phyloP scores from a whole-genome alignment of 2,888 invertebrate species.

The Drosophila pseudotalamancana region DNA sequence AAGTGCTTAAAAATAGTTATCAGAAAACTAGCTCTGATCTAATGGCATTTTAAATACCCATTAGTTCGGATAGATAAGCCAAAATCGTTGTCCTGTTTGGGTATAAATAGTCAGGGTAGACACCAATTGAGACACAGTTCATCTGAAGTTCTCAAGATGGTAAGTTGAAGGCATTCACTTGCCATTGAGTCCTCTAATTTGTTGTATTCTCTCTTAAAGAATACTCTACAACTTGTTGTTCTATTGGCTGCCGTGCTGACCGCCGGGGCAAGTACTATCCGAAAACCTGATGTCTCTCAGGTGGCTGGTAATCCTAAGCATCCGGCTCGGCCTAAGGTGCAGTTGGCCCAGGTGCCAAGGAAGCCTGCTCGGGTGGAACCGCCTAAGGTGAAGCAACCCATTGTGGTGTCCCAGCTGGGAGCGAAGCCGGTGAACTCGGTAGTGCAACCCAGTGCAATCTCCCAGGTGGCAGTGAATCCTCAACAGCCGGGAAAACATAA shows the following conservation, averaged over 20 bases:
- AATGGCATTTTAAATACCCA: slow-evolving; percentile 46
- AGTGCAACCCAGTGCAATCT: background rate
- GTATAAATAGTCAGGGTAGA: slow-evolving; percentile 51
- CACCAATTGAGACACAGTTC: slow-evolving; percentile 51
- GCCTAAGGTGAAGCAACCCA: background rate
- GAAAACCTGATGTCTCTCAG: background rate
- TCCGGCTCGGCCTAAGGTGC: background rate
- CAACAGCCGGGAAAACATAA: background rate
- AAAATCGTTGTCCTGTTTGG: background rate
- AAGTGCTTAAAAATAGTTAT: slow-evolving; percentile 34
- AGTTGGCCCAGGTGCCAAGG: background rate
- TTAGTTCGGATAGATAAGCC: slow-evolving; percentile 28
- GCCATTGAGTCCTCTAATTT: slow-evolving; percentile 2
- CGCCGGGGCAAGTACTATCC: slow-evolving; percentile 41
- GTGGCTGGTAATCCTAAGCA: background rate
- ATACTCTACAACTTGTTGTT: slow-evolving; percentile 30
- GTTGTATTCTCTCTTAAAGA: slow-evolving; percentile 13
- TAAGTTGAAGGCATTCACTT: slow-evolving; percentile 38
- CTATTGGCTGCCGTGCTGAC: slow-evolving; percentile 33
- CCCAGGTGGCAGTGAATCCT: background rate
- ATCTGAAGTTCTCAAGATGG: slow-evolving; percentile 58
- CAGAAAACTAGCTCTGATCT: slow-evolving; percentile 34
- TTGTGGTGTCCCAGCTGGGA: background rate
- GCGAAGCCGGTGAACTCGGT: background rate
- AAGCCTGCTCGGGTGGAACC: background rate